These are phyloP conservation scores for Pollenia griseotomentosa DNA, from an alignment of 2,888 invertebrate genomes.

Conservation along the genomic window DNA sequence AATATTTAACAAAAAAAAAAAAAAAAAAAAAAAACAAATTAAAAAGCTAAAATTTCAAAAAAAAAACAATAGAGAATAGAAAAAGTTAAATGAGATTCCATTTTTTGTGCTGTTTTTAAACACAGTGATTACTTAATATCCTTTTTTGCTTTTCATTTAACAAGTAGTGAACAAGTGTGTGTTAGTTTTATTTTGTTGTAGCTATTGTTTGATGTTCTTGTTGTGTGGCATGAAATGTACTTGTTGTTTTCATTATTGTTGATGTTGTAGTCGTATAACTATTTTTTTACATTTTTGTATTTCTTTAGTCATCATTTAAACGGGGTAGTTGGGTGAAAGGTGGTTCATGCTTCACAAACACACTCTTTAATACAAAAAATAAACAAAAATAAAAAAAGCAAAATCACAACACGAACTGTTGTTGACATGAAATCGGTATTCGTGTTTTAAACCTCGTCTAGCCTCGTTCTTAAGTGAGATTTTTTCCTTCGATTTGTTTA, in stretches of 20 bases:
- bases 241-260: conserved; percentile 69
- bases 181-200: background rate
- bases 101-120: background rate
- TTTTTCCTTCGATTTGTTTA: background rate
- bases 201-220: conserved; percentile 19
- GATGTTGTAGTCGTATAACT: conserved; percentile 53
- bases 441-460: conserved; percentile 59
- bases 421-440: conserved; percentile 64
- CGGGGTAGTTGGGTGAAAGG: conserved; percentile 51
- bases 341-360: conserved; percentile 51
- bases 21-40: background rate
- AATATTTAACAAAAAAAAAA: conserved; percentile 6
- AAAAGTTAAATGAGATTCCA: conserved; percentile 20
- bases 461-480: conserved; percentile 53
- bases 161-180: conserved; percentile 7
- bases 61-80: conserved; percentile 20
- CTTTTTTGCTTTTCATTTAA: conserved; percentile 65
- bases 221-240: conserved; percentile 43
- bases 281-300: conserved; percentile 21
- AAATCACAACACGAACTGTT: conserved; percentile 59
- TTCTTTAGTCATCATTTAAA: conserved; percentile 36
- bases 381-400: background rate
- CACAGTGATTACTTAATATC: conserved; percentile 77
- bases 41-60: background rate
- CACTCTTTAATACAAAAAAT: conserved; percentile 1